These are phyloP conservation scores for Galerucella calmariensis DNA, from an alignment of 2,888 invertebrate species.

Conservation along the genomic window DNA sequence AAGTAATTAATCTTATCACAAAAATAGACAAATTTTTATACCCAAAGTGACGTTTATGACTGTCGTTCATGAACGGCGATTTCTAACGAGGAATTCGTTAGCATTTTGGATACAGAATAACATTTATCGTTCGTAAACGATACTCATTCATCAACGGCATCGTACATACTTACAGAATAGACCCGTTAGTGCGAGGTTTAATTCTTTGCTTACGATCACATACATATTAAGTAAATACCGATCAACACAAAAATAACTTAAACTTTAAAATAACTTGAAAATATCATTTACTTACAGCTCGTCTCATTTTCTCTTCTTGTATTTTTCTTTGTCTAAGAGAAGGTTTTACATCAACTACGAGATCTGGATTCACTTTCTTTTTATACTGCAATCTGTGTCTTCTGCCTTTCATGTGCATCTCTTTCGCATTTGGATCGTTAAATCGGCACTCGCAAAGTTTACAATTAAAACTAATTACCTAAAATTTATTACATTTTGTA, in stretches of 20 bases:
- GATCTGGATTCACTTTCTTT: conserved; percentile 92
- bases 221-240: neutral
- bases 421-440: conserved; percentile 99
- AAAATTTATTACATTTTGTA: conserved; percentile 37
- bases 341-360: conserved; percentile 96
- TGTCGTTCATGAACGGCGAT: too few relatives aligned
- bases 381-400: conserved; percentile 97
- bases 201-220: neutral
- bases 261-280: neutral
- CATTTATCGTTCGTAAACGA: too few relatives aligned
- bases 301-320: conserved; percentile 86
- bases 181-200: too few relatives aligned
- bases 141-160: too few relatives aligned
- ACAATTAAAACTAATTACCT: conserved; percentile 92
- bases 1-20: too few relatives aligned
- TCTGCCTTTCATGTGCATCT: conserved; percentile 99
- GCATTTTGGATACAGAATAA: too few relatives aligned
- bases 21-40: too few relatives aligned
- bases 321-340: conserved; percentile 88
- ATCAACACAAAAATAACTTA: too few relatives aligned
- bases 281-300: conserved; percentile 69
- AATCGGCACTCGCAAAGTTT: conserved; percentile 99
- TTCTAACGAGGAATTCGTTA: too few relatives aligned
- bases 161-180: too few relatives aligned
- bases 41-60: too few relatives aligned